phyloP scores from a whole-genome alignment of 92 coral and sea anemone genomes.

The Diadumene lineata region DNA sequence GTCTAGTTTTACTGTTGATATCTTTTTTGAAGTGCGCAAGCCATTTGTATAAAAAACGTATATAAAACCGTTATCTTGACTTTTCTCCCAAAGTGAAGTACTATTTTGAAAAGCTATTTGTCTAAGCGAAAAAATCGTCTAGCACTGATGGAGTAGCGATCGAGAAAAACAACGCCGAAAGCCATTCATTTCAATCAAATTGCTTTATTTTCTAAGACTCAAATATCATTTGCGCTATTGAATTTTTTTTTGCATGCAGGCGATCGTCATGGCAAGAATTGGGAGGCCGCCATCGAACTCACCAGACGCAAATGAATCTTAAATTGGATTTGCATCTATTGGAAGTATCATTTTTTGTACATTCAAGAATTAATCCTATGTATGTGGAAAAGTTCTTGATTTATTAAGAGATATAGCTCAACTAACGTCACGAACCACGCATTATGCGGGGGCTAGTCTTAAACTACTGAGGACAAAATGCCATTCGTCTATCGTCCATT shows the following conservation, averaged over 20 bases:
- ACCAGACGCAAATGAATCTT: not conserved
- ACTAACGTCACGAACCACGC: slow-evolving; percentile 36
- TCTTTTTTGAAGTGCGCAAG: no score
- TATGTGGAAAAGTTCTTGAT: slow-evolving; percentile 15
- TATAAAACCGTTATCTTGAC: no score
- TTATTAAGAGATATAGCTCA: not conserved
- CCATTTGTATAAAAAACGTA: no score
- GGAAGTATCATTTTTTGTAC: not conserved
- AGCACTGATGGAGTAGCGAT: no score
- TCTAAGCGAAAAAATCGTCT: no score
- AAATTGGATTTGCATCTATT: not conserved
- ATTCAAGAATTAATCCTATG: not conserved
- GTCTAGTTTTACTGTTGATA: no score
- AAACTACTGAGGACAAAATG: not conserved
- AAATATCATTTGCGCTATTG: not conserved
- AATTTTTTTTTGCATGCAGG: not conserved
- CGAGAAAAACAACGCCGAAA: not conserved
- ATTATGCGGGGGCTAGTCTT: slow-evolving; percentile 19
- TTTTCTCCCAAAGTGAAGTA: no score
- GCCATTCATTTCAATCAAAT: not conserved
- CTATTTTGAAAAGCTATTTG: no score
- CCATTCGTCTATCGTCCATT: not conserved
- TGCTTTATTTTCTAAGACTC: not conserved
- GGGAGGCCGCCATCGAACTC: not conserved
- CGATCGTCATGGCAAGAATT: not conserved